Conservation (phyloP, 35 echinoderm and acorn worm species). For the Nesometra sesokonis region DNA sequence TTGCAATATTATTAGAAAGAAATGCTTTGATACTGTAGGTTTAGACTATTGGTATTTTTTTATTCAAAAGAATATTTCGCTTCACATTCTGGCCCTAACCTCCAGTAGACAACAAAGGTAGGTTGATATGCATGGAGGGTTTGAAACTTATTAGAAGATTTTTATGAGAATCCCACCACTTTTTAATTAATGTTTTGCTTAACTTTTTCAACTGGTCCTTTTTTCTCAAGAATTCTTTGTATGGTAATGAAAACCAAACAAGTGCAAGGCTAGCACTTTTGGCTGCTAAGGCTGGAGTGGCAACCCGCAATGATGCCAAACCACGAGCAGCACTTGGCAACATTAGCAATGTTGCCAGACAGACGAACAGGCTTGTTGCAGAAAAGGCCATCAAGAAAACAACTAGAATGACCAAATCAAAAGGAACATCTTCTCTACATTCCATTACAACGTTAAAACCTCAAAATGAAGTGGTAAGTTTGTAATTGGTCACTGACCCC, state of each 20-base stretch:
- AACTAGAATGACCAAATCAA: constrained; percentile 56
- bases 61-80: too few relatives aligned
- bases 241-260: background rate
- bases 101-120: too few relatives aligned
- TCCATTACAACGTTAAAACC: background rate
- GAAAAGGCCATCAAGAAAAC: constrained; percentile 52
- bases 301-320: background rate
- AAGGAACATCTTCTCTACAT: constrained; percentile 59
- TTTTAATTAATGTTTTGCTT: too few relatives aligned
- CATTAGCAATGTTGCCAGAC: constrained; percentile 62
- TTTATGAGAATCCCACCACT: too few relatives aligned
- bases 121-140: too few relatives aligned
- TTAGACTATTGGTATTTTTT: too few relatives aligned
- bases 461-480: background rate
- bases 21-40: too few relatives aligned
- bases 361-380: background rate
- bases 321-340: constrained; percentile 58
- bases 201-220: background rate
- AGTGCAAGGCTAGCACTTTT: background rate
- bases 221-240: background rate
- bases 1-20: too few relatives aligned
- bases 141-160: too few relatives aligned
- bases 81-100: too few relatives aligned
- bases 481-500: too few relatives aligned
- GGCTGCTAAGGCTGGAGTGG: background rate